These are phyloP conservation scores for Opisthograptis luteolata DNA, from an alignment of 2,888 invertebrate genomes.

Conservation along the genomic window DNA sequence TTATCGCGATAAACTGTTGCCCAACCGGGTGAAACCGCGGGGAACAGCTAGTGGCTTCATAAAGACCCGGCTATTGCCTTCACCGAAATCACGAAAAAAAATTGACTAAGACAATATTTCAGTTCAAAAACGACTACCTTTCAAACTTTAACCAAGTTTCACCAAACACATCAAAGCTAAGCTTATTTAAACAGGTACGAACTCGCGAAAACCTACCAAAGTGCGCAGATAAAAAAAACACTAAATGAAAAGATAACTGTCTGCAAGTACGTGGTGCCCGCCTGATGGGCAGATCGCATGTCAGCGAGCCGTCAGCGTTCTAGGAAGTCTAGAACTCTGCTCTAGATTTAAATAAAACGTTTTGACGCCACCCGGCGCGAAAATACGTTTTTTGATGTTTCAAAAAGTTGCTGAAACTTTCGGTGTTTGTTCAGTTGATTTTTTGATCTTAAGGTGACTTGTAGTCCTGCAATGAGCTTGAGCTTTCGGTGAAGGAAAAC, in stretches of 20 bases:
- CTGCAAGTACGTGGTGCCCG: background rate
- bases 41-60: too few species aligned
- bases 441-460: too few species aligned
- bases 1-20: too few species aligned
- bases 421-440: background rate
- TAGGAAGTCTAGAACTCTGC: slow-evolving; percentile 40
- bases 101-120: too few species aligned
- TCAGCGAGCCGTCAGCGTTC: slow-evolving; percentile 40
- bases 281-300: slow-evolving; percentile 52
- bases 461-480: too few species aligned
- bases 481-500: too few species aligned
- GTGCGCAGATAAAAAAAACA: slow-evolving; percentile 22
- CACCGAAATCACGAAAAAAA: too few species aligned
- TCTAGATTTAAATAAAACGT: slow-evolving; percentile 34
- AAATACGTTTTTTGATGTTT: slow-evolving; percentile 1
- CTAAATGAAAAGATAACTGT: slow-evolving; percentile 15
- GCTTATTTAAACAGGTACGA: background rate
- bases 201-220: slow-evolving; percentile 7
- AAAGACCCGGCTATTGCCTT: too few species aligned
- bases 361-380: slow-evolving; percentile 33
- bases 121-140: too few species aligned
- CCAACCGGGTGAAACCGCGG: too few species aligned
- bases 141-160: background rate
- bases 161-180: background rate
- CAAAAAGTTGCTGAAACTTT: slow-evolving; percentile 11